Conservation (phyloP, 2,113 vertebrate genomes). For the human region DNA sequence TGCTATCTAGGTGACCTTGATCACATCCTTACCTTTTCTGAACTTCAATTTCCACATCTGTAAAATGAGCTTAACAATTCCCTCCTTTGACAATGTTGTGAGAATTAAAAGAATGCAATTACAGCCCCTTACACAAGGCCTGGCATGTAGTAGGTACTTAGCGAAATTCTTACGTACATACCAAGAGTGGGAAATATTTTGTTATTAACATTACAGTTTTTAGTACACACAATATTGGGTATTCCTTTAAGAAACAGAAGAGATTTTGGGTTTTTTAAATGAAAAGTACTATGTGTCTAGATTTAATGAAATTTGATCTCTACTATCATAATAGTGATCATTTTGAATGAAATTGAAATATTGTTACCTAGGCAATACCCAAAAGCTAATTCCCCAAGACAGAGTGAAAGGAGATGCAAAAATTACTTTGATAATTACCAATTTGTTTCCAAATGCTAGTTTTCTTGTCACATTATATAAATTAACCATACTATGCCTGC, state of each 20-base stretch:
- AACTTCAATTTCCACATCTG: not conserved
- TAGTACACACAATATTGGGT: not conserved
- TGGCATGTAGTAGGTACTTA: not conserved
- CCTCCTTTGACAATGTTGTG: not conserved
- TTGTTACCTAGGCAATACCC: slow-evolving; percentile 56
- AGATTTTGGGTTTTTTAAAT: slow-evolving; percentile 54
- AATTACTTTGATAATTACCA: slow-evolving; percentile 34
- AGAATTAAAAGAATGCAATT: not conserved
- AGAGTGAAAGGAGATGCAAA: slow-evolving; percentile 55
- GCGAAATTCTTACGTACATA: not conserved
- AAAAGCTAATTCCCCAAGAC: slow-evolving; percentile 57
- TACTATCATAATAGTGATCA: slow-evolving; percentile 49
- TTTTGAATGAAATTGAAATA: slow-evolving; percentile 64
- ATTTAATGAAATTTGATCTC: slow-evolving; percentile 39
- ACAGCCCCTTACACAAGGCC: not conserved
- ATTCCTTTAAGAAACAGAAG: not conserved
- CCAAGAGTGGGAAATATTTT: not conserved
- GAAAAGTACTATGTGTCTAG: slow-evolving; percentile 22
- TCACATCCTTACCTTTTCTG: not conserved
- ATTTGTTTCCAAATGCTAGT: slow-evolving; percentile 58
- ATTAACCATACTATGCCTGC: slow-evolving; percentile 10
- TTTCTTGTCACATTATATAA: slow-evolving; percentile 71
- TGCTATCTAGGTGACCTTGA: not conserved
- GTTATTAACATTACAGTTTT: not conserved
- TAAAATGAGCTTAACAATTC: not conserved